Conservation (phyloP, 2,888 invertebrate genomes). For the Agrotis clavis region DNA sequence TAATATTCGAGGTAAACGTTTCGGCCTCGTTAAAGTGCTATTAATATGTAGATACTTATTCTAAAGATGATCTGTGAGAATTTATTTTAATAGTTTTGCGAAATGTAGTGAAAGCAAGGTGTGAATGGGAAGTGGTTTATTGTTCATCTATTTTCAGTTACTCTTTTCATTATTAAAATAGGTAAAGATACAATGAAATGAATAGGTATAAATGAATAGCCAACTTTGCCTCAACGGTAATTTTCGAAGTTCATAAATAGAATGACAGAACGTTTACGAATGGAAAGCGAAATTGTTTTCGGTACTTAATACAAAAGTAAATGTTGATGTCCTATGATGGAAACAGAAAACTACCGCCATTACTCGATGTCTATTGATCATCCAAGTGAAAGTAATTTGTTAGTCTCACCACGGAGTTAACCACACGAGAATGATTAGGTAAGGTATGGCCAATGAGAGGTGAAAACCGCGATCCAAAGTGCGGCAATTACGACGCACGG, state of each 20-base stretch:
- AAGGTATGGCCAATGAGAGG: slow-evolving; percentile 68
- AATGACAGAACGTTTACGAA: slow-evolving; percentile 57
- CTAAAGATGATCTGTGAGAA: slow-evolving; percentile 27
- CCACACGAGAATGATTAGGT: slow-evolving; percentile 74
- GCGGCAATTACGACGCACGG: slow-evolving; percentile 61
- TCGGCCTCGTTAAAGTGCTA: slow-evolving; percentile 33
- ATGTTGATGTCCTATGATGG: slow-evolving; percentile 73
- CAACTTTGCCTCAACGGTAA: slow-evolving; percentile 21
- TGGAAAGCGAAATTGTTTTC: slow-evolving; percentile 72
- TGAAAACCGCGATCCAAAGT: slow-evolving; percentile 71
- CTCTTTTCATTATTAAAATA: slow-evolving; percentile 24
- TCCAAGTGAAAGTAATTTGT: slow-evolving; percentile 84
- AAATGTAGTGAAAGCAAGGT: slow-evolving; percentile 62
- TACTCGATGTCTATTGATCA: slow-evolving; percentile 64
- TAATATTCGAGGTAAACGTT: slow-evolving; percentile 18
- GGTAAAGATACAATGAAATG: slow-evolving; percentile 34
- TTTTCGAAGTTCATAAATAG: slow-evolving; percentile 54
- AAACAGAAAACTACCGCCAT: slow-evolving; percentile 67
- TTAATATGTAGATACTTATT: slow-evolving; percentile 24
- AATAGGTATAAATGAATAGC: slow-evolving; percentile 15
- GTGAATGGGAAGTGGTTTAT: slow-evolving; percentile 51
- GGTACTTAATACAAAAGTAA: slow-evolving; percentile 60
- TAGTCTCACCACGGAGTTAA: slow-evolving; percentile 73
- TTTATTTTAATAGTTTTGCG: slow-evolving; percentile 38
- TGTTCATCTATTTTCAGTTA: slow-evolving; percentile 42